phyloP scores from a whole-genome alignment of 2,113 vertebrate genomes.

The Sterrhoptilus dennistouni region DNA sequence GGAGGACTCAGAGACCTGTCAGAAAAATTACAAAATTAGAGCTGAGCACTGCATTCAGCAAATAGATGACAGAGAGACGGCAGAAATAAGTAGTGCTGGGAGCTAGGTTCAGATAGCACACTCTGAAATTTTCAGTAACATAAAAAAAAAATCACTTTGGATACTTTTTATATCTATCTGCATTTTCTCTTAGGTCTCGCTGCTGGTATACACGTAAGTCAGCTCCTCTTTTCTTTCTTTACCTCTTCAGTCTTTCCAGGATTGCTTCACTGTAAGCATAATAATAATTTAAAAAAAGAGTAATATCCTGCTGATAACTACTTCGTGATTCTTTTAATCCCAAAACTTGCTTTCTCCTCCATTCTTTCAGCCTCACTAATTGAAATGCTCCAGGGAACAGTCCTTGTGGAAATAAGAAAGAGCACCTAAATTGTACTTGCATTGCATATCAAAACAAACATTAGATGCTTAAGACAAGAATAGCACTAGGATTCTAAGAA shows the following conservation, averaged over 20 bases:
- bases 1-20: not conserved
- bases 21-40: constrained; percentile 53
- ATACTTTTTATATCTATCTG: not conserved
- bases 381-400: not conserved
- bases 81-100: constrained; percentile 34
- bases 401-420: not conserved
- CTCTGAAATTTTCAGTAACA: not conserved
- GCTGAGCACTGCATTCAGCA: constrained; percentile 43
- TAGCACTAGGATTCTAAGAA: not conserved
- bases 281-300: not conserved
- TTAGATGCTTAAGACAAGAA: not conserved
- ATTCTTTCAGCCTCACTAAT: not conserved
- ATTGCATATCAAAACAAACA: not conserved
- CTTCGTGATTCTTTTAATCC: constrained; percentile 9
- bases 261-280: not conserved
- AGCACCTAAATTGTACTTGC: not conserved
- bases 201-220: not conserved
- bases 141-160: not conserved
- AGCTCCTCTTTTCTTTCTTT: not conserved
- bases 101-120: not conserved
- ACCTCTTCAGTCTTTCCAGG: not conserved
- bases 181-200: not conserved
- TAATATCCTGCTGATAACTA: not conserved
- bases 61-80: not conserved
- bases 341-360: not conserved